Percentiles rank a stretch among this genome's conserved stretches.
These are phyloP conservation scores for Diplodus puntazzo DNA, from an alignment of 2,797 vertebrate genomes.

Conservation along the genomic window DNA sequence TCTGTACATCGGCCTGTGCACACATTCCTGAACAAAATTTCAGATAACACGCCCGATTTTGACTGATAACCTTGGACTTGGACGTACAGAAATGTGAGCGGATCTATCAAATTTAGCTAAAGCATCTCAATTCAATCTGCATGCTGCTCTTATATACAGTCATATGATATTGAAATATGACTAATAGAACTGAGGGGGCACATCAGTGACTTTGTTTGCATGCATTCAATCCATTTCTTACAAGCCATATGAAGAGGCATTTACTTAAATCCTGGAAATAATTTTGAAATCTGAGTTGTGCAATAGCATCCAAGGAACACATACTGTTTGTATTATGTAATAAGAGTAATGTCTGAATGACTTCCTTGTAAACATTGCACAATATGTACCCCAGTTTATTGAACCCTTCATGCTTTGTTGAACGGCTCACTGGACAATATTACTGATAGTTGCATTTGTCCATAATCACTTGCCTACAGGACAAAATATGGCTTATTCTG, in stretches of 20 bases:
- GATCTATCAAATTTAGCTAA: slow-evolving; percentile 54
- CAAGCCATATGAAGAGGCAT: neutral
- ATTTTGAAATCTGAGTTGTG: neutral
- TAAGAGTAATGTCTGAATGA: neutral
- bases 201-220: slow-evolving; percentile 35
- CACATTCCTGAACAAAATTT: neutral
- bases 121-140: slow-evolving; percentile 39
- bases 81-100: slow-evolving; percentile 38
- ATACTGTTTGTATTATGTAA: neutral
- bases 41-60: neutral
- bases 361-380: neutral
- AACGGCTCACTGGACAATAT: neutral
- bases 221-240: neutral
- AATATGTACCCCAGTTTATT: neutral
- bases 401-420: neutral
- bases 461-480: slow-evolving; percentile 19
- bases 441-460: slow-evolving; percentile 2
- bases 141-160: slow-evolving; percentile 6
- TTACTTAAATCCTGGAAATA: neutral
- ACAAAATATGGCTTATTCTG: slow-evolving; percentile 53
- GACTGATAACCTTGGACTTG: slow-evolving; percentile 22
- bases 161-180: slow-evolving; percentile 32
- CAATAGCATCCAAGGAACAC: neutral
- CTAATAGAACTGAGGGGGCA: slow-evolving; percentile 2
- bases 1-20: neutral